Evolutionary conservation across 2,888 invertebrate species (phyloP), one percentile per base, ranked within the genome.

Genomic region (Aporophyla lueneburgensis): DNA sequence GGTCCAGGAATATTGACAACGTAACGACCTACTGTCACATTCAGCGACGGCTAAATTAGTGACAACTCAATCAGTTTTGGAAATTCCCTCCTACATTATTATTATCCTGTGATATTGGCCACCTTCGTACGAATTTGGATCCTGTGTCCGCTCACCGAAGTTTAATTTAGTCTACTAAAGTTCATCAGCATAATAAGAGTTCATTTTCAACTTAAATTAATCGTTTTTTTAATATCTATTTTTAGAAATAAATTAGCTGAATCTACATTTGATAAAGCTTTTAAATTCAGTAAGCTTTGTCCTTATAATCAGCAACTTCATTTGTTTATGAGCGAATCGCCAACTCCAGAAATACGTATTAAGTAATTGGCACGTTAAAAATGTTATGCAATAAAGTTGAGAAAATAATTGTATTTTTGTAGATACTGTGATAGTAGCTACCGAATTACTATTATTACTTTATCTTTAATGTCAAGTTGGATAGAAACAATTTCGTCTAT

Each of bases 31-130:
- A 49, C 54, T 81, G 77, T 76, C 77, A 49, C 71, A 58, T 33
- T 6, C 33, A 19, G 5, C 2, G 51, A 70, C 79, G 53, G 53
- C 19, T 0, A 66, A 80, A 81, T 81, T 62, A 19, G 21, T 68
- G 59, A 80, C 51, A 66, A 19, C 75, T 81, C 69, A 66, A 76
- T 80, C 54, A 24, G 76, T 81, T 33, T 75, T 69, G 12, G 0
- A 54, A 27, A 49, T 27, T 49, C 6, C 33, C 14, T 12, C 19
- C 63, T 56, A 14, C n/a, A 5, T 53, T 0, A 51, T 76, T 70
- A 56, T 24, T 69, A 40, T 66, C 1, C 19, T 14, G 9, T 21
- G n/a, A 75, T 27, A 46, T 56, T 71, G 56, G 19, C 33, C 5
- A 19, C n/a, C 33, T 33, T 67, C 10, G 9, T 9, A 54, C 0